Percentiles rank a stretch among this genome's conserved stretches.
Conservation (phyloP, 2,113 vertebrate species). For the Chloroceryle aenea region DNA sequence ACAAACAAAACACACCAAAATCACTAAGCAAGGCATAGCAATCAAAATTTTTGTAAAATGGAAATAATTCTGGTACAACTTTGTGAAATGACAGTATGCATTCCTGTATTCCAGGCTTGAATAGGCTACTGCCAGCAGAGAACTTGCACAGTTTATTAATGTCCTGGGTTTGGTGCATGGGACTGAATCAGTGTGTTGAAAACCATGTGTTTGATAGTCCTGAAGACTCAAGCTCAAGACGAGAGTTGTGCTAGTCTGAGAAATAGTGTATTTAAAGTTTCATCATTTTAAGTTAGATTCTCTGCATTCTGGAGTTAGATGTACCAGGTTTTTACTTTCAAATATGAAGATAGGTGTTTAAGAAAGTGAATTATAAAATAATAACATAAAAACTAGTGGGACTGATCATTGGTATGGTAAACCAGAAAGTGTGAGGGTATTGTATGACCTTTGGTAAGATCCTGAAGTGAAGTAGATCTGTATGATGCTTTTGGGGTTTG, state of each 20-base stretch:
- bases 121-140: background rate
- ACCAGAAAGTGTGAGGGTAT: background rate
- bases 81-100: background rate
- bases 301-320: background rate
- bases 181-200: background rate
- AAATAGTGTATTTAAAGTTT: background rate
- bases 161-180: background rate
- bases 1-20: background rate
- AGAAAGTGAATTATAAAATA: background rate
- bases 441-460: background rate
- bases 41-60: background rate
- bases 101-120: fast-evolving
- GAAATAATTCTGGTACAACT: background rate
- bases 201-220: background rate
- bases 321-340: background rate
- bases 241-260: background rate
- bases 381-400: background rate
- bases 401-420: background rate
- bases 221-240: background rate
- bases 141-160: background rate
- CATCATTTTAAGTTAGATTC: background rate
- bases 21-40: background rate
- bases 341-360: background rate
- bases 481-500: background rate
- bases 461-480: background rate